phyloP scores from a whole-genome alignment of 2,113 vertebrate genomes.

The Chiloscyllium plagiosum region DNA sequence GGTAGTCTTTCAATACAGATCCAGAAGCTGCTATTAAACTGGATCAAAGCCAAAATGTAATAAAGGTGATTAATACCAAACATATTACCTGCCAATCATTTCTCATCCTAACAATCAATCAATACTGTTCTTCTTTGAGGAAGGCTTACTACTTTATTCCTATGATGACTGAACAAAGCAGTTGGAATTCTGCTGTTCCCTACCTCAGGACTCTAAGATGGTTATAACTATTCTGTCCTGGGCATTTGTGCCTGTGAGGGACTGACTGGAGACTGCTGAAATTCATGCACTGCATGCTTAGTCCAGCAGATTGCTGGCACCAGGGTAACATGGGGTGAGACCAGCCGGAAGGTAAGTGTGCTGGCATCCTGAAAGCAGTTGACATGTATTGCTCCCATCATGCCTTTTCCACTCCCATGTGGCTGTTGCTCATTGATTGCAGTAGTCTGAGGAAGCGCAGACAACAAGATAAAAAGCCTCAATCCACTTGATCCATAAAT shows the following conservation, averaged over 20 bases:
- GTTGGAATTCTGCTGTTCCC: background rate
- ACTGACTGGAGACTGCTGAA: background rate
- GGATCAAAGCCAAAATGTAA: background rate
- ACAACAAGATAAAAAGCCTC: too few relatives aligned
- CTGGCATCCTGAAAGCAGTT: too few relatives aligned
- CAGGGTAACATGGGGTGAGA: background rate
- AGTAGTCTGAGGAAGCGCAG: too few relatives aligned
- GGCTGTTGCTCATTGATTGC: too few relatives aligned
- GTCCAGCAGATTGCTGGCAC: background rate
- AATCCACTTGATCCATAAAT: too few relatives aligned
- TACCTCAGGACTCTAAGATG: background rate
- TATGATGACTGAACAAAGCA: background rate
- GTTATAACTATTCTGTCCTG: background rate
- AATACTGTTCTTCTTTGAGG: background rate
- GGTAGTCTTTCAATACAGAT: background rate
- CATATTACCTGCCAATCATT: background rate
- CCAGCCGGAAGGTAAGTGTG: too few relatives aligned
- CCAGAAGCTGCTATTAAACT: background rate
- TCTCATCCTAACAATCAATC: background rate
- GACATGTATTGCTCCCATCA: too few relatives aligned
- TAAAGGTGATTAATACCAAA: background rate
- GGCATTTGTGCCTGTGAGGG: background rate
- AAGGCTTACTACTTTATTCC: background rate
- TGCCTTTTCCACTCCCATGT: too few relatives aligned
- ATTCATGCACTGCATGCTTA: background rate